Conservation (phyloP, 2,113 vertebrate species). For the Ophthalmolycus amberensis region DNA sequence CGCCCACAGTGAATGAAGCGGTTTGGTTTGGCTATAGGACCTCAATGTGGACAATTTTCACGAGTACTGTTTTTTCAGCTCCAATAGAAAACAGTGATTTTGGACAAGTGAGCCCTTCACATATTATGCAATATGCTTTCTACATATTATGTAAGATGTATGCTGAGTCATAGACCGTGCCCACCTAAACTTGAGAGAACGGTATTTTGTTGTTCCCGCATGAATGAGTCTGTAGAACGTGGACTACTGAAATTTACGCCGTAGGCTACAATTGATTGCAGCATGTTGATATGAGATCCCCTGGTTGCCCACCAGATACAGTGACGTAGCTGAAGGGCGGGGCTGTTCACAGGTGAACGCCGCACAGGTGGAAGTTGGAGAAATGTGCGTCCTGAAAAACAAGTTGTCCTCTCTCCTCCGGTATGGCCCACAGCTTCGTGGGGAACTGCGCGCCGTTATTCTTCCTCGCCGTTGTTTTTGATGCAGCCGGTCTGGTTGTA, state of each 20-base stretch:
- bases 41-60: too few species aligned
- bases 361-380: conserved; percentile 55
- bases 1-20: too few species aligned
- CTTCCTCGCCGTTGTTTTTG: conserved; percentile 75
- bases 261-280: conserved; percentile 21
- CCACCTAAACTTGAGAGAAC: neutral
- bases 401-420: neutral
- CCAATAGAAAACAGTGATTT: too few species aligned
- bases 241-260: neutral
- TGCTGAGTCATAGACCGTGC: too few species aligned
- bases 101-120: too few species aligned
- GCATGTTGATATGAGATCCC: neutral
- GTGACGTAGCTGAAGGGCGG: conserved; percentile 65
- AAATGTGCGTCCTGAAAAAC: conserved; percentile 58
- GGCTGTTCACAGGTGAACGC: conserved; percentile 66
- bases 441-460: conserved; percentile 76
- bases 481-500: conserved; percentile 68
- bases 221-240: neutral
- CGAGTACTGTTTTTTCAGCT: too few species aligned
- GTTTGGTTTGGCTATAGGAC: too few species aligned
- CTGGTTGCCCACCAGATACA: neutral
- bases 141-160: too few species aligned
- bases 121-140: too few species aligned
- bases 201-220: neutral
- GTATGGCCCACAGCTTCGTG: conserved; percentile 75